Base-by-base conservation (phyloP, 2,113 vertebrate genomes). In the Phyllopteryx taeniolatus region DNA sequence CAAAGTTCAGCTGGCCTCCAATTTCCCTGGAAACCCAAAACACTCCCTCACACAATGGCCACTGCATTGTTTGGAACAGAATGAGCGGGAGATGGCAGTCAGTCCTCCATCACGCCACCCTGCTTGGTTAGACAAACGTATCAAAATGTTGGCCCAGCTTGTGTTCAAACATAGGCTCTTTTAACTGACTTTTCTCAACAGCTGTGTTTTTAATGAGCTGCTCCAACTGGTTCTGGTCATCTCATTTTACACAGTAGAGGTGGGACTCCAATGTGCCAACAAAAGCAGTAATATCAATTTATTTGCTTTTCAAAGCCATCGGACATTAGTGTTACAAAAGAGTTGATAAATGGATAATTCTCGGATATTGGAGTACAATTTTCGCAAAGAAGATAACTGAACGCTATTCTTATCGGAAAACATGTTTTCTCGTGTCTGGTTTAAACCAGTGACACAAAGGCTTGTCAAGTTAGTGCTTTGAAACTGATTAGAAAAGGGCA, bases 1-100 rank as follows among this genome's bases (percentile, higher is more conserved):
- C 85, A 81, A 88, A 86, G 89, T 90, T 87, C 82, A 89, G 73
- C 80, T 86, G 74, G 82, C 79, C 76, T 79, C 71, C 61, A 67
- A 91, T 92, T 90, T 77, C 90, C 88, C 19, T 85, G 87, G 90
- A 88, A 89, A 85, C 88, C 75, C 20, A 2, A 83, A 89, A 82
- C 75, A 76, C 67, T 44, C 39, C 4, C 47, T 44, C n/a, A 65
- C 20, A 27, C 64, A 66, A 31, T 15, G 22, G 43, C 44, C 22
- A 54, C 11, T 61, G 43, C 51, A 62, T 70, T 80, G 76, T 79
- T 76, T 73, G 64, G 75, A 74, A 27, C 19, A 1, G 68, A 60
- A 46, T 51, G 59, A 64, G 51, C 1, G 27, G 72, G 60, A 22
- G 56, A 35, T 13, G 8, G 47, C 17, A 39, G 20, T 64, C 39